Evolutionary conservation across 2,888 invertebrate species (phyloP).

Genomic region (Tipula lateralis): DNA sequence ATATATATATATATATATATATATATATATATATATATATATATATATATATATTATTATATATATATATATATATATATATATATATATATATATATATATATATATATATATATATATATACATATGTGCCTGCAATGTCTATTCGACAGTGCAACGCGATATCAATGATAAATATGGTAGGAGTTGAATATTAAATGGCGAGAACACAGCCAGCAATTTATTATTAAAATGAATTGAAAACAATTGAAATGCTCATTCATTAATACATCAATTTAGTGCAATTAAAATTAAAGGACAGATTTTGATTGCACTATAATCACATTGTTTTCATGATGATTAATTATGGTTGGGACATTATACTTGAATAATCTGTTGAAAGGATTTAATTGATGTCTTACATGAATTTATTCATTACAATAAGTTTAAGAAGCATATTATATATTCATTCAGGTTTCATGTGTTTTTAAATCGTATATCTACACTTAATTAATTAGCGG

Average conservation of each 20-base stretch:
- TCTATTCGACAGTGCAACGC: neutral
- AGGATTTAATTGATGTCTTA: neutral
- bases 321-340: neutral
- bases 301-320: neutral
- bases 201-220: neutral
- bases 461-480: neutral
- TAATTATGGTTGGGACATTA: neutral
- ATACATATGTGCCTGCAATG: neutral
- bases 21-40: no score
- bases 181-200: neutral
- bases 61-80: no score
- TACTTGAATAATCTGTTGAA: neutral
- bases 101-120: no score
- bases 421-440: neutral
- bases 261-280: neutral
- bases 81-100: no score
- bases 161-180: neutral
- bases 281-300: slow-evolving; percentile 1
- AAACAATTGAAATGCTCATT: neutral
- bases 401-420: neutral
- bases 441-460: neutral
- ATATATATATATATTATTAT: neutral
- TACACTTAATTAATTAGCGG: neutral
- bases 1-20: no score
- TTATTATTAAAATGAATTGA: neutral